Evolutionary conservation across 92 coral and sea anemone genomes (phyloP), one percentile per base, ranked within the genome.

Genomic region (Epizoanthus scotinus): DNA sequence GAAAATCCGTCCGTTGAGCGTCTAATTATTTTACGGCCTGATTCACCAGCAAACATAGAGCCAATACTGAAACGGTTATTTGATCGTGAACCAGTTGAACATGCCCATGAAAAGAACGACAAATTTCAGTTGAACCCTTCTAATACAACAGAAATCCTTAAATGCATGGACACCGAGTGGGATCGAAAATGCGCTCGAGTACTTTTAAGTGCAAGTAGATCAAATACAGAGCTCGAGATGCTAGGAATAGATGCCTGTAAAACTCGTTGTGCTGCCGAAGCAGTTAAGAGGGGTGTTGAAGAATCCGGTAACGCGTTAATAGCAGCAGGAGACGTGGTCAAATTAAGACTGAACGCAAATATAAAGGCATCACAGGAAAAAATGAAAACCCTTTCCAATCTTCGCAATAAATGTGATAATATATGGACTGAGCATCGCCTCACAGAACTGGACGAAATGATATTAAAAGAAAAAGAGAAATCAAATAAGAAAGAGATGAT

Each of bases 161-260:
- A 72, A 15, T 17, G 82, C 49, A 83, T 83, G 87, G 71, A 63
- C 82, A 36, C 82, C 6, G 87, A 83, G 63, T 83, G 87, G 87
- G 82, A 72, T 71, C 60, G 64, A 65, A 73, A 73, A 72, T 72
- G 81, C 40, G 82, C 82, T 14, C 62, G 64, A 83, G 73, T 59
- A 5, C 29, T 83, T 22, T 49, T 71, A 17, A 70, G 70, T 57
- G 49, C 59, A 13, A 73, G 63, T 13, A 72, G 62, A 71, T 59
- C 82, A 42, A 38, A 42, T 18, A 1, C 80, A 59, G 82, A 83
- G 61, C 60, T 83, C 15, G 71, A 63, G 20, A 25, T 26, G 3
- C 65, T 83, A 14, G 87, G 82, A 2, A 58, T 83, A 10, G 54
- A 38, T 28, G 59, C 82, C 61, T 62, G 73, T 62, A 60, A 14